Conservation (phyloP, 92 coral and sea anemone genomes). For the Epizoanthus fatuus region DNA sequence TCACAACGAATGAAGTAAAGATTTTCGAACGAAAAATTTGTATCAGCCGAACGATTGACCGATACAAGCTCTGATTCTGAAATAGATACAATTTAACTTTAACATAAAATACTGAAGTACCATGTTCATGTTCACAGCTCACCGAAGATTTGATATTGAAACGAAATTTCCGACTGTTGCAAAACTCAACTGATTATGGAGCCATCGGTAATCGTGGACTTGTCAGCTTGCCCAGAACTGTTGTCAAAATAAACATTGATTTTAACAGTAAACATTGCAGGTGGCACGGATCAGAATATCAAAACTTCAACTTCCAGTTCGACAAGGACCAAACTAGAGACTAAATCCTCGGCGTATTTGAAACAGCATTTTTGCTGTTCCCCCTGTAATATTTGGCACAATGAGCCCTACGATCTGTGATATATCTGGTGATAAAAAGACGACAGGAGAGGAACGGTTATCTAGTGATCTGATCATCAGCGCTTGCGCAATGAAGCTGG, state of each 20-base stretch:
- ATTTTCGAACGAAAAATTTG: no score
- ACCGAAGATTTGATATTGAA: neutral
- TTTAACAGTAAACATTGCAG: conserved; percentile 74
- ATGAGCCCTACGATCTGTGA: neutral
- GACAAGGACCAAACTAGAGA: neutral
- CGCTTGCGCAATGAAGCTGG: conserved; percentile 15
- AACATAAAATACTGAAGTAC: no score
- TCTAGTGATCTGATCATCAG: conserved; percentile 2
- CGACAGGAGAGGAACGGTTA: neutral
- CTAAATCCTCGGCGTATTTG: neutral
- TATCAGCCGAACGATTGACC: no score
- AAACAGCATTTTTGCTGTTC: no score
- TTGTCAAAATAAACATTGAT: conserved; percentile 32
- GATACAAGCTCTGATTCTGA: no score
- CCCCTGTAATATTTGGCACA: neutral
- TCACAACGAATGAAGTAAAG: no score
- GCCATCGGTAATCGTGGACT: neutral
- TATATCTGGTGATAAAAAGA: neutral
- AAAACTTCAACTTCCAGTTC: neutral
- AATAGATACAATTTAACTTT: no score
- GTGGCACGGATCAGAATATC: conserved; percentile 61
- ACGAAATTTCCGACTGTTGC: neutral
- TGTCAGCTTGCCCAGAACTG: neutral
- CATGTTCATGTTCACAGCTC: neutral
- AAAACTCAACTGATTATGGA: neutral